Conservation (phyloP, 2,113 vertebrate species). For the Ranitomeya variabilis region DNA sequence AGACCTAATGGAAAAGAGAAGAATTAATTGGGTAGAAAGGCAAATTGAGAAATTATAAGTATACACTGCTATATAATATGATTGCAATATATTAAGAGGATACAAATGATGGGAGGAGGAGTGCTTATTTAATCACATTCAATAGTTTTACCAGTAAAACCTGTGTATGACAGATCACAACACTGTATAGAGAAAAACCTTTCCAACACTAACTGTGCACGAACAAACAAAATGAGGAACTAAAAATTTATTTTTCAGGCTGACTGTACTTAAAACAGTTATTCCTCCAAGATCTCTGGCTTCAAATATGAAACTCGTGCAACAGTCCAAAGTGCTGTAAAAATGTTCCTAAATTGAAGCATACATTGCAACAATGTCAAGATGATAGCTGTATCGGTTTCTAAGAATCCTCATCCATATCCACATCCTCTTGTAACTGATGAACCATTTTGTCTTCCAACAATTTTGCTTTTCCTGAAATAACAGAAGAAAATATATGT, state of each 20-base stretch:
- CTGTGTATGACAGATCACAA: too few species aligned
- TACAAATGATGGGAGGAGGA: too few species aligned
- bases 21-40: too few species aligned
- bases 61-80: too few species aligned
- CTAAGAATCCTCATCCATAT: slow-evolving; percentile 82
- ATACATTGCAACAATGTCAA: neutral
- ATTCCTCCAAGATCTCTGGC: neutral
- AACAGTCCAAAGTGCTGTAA: slow-evolving; percentile 25
- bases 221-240: neutral
- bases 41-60: too few species aligned
- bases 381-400: neutral
- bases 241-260: slow-evolving; percentile 47
- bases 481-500: slow-evolving; percentile 61
- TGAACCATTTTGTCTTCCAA: slow-evolving; percentile 97
- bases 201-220: neutral
- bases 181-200: neutral
- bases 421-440: slow-evolving; percentile 86
- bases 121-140: too few species aligned
- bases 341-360: slow-evolving; percentile 8
- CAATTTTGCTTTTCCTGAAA: slow-evolving; percentile 82
- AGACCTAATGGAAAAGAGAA: too few species aligned
- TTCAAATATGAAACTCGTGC: neutral
- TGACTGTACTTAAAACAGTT: neutral
- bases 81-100: too few species aligned
- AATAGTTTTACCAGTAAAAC: too few species aligned